Evolutionary conservation across 2,888 invertebrate genomes (phyloP).

Genomic region (Ichneumon xanthorius): DNA sequence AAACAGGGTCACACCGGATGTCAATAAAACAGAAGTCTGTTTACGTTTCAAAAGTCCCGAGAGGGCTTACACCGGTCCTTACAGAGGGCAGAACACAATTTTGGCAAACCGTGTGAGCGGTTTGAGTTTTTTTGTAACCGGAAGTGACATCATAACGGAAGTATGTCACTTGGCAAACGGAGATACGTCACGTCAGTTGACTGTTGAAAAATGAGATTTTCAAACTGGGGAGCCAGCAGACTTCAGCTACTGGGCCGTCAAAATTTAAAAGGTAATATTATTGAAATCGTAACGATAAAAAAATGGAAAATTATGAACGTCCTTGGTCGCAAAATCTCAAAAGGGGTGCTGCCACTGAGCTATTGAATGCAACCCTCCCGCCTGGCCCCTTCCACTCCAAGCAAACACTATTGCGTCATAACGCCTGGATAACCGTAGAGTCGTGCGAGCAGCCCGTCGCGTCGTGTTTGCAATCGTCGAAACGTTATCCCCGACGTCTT

Average conservation of each 20-base stretch:
- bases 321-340: neutral
- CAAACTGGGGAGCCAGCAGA: too few relatives aligned
- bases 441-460: slow-evolving; percentile 71
- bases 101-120: neutral
- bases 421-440: slow-evolving; percentile 59
- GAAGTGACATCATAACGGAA: neutral
- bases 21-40: slow-evolving; percentile 34
- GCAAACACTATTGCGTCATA: slow-evolving; percentile 57
- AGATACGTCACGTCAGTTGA: too few relatives aligned
- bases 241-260: too few relatives aligned
- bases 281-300: neutral
- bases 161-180: neutral
- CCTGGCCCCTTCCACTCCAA: neutral
- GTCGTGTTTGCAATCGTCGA: slow-evolving; percentile 74
- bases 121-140: neutral
- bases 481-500: slow-evolving; percentile 71
- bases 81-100: slow-evolving; percentile 48
- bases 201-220: too few relatives aligned
- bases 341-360: neutral
- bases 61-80: slow-evolving; percentile 19
- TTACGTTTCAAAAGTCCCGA: neutral
- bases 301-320: neutral
- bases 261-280: neutral
- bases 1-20: slow-evolving; percentile 14
- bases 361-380: slow-evolving; percentile 34